Base-by-base conservation (phyloP, 2,113 vertebrate species). In the Paramormyrops kingsleyae region DNA sequence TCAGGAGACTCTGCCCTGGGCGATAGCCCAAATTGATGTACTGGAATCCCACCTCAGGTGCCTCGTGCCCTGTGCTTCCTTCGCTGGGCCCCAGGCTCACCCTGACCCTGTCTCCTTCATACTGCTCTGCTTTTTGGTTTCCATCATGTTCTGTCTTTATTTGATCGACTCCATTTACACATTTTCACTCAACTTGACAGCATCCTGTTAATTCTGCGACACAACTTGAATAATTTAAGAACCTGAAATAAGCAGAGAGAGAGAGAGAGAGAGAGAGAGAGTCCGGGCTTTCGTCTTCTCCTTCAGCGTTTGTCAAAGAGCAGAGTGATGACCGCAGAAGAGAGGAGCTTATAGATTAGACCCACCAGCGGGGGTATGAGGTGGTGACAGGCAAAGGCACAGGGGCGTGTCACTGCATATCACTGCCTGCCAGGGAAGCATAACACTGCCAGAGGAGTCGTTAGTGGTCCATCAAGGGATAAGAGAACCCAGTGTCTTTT, bases 201-300 rank as follows among this genome's bases (percentile, higher is more conserved):
- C 21, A 47, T 24, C 83, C 83, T 47, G 19, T 84, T 84, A 46
- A 84, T 47, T 24, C 83, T 44, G 8, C 10, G 24, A 24, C 44
- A 47, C 83, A 47, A 44, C 42, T 84, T 84, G 83, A 46, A 46
- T 84, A 84, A 84, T 84, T 84, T 84, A 84, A 13, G 83, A 84
- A n/a, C 44, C 83, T 47, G 24, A 84, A 84, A 84, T 46, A 31
- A 77, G n/a, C 31, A 17, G 70, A 77, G 70, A 77, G 70, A 70
- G 62, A 24, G 74, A 15, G 39, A 46, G 44, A 46, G 44, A 46
- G 77, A 66, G 56, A n/a, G 56, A 24, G 56, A 9, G n/a, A 47
- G 21, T 4, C 5, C 4, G 42, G 39, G 83, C 39, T 84, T 84
- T 46, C 21, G 3, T 84, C 83, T 84, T 46, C 83, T 12, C 2